A percentile compares a stretch with the other conserved stretches of the same genome.
Evolutionary conservation across 2,797 vertebrate species (phyloP).

Genomic region (Melanogrammus aeglefinus): DNA sequence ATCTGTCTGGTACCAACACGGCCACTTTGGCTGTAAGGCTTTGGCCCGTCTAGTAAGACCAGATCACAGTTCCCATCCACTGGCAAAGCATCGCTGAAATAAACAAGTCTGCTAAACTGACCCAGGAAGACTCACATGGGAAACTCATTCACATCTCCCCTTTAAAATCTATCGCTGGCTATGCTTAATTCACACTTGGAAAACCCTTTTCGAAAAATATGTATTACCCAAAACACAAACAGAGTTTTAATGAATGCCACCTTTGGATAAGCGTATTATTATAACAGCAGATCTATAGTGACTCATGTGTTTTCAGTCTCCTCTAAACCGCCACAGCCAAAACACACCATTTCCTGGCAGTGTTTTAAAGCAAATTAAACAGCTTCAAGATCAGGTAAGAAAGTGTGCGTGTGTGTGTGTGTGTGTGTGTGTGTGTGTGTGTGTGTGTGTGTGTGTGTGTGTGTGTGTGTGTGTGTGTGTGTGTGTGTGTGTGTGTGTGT

Average conservation of each 20-base stretch:
- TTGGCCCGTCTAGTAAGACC: slow-evolving; percentile 25
- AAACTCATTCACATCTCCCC: background rate
- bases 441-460: too few relatives aligned
- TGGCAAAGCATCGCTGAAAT: slow-evolving; percentile 11
- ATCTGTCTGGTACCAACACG: slow-evolving; percentile 38
- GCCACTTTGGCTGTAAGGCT: slow-evolving; percentile 30
- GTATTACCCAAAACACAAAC: background rate
- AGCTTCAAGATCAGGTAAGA: background rate
- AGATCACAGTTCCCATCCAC: slow-evolving; percentile 30
- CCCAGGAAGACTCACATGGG: slow-evolving; percentile 2
- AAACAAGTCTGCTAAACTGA: slow-evolving; percentile 12
- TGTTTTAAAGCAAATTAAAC: slow-evolving; percentile 51
- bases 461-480: too few relatives aligned
- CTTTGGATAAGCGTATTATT: background rate
- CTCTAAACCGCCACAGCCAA: slow-evolving; percentile 41
- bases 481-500: background rate
- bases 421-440: too few relatives aligned
- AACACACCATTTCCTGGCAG: slow-evolving; percentile 23
- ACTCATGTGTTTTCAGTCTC: slow-evolving; percentile 24
- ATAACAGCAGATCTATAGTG: background rate
- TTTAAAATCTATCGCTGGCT: background rate
- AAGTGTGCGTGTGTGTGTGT: too few relatives aligned
- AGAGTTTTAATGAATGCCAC: background rate
- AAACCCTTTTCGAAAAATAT: background rate
- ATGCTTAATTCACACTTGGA: slow-evolving; percentile 3